phyloP scores from a whole-genome alignment of 2,113 vertebrate species.

The Nesoenas mayeri region DNA sequence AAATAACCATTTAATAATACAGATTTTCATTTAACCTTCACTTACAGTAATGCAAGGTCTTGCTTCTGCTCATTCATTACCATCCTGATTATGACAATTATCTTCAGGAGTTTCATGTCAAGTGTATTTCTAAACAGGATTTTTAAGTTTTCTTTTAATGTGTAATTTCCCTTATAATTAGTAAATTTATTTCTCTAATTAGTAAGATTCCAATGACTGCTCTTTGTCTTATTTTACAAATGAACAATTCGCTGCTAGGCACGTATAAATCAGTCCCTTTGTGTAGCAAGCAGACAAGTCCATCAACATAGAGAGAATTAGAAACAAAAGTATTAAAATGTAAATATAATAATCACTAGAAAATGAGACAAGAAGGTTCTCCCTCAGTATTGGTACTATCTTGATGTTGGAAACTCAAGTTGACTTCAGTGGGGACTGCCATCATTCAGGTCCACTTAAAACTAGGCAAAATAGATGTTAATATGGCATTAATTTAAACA shows the following conservation, averaged over 20 bases:
- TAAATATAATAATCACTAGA: neutral
- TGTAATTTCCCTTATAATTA: neutral
- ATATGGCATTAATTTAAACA: neutral
- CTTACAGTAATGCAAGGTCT: rapidly evolving
- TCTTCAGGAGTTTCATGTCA: neutral
- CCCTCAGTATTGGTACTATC: neutral
- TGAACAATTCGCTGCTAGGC: neutral
- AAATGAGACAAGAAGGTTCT: neutral
- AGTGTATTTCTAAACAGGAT: neutral
- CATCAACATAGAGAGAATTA: neutral
- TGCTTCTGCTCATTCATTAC: neutral
- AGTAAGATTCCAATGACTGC: neutral
- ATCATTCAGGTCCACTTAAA: neutral
- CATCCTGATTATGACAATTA: neutral
- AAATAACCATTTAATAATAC: neutral
- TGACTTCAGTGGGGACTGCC: neutral
- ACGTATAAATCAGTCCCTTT: neutral
- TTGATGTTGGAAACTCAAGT: neutral
- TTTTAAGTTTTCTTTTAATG: neutral
- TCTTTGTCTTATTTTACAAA: neutral
- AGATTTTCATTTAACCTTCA: neutral
- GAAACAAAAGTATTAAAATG: neutral
- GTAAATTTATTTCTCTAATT: neutral
- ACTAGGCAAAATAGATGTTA: neutral
- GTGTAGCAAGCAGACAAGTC: neutral